Base-by-base conservation (phyloP, 2,888 invertebrate genomes). In the Protonemura montana region DNA sequence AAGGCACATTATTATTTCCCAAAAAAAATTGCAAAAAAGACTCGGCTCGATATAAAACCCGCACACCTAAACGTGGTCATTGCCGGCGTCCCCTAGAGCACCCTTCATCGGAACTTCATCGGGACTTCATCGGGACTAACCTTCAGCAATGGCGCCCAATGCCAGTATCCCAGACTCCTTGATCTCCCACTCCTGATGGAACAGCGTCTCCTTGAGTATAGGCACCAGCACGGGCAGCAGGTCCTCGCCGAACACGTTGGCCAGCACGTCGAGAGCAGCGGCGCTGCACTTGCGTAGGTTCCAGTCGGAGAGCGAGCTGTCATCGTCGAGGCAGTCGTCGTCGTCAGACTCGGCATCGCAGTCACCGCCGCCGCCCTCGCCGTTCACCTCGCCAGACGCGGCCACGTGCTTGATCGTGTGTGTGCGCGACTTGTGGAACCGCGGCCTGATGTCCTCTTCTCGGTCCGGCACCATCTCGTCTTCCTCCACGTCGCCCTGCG, bases 381-480 rank as follows among this genome's bases (percentile, higher is more conserved):
- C 93, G 0, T 92, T 89, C 87, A 91, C 91, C 86, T 90, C 90
- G n/a, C 89, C 89, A 87, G 89, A 90, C 86, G 89, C 90, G 80
- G 89, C 89, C 87, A 94, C 93, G 87, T 95, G 94, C 90, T 95
- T 94, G 88, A 96, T 93, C 87, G 96, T 96, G 91, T 98, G 98
- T 0, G 97, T 96, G 90, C 97, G 96, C 1, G 98, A 95, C 91
- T 98, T 97, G 91, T 99, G 99, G 92, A 99, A 99, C 88, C 99
- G 93, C 21, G 99, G 99, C 88, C 97, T 94, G 89, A 99, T 99
- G 91, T 99, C 99, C 90, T 98, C 97, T 89, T 98, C 98, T 89
- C 98, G 95, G 91, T 99, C 99, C 0, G 99, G 99, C 89, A 99
- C 97, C 92, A 97, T 97, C 89, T 97, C 97, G 91, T 99, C 99